Percentiles rank a stretch among this genome's conserved stretches.
phyloP scores from a whole-genome alignment of 2,888 invertebrate species.

The Eudasyphora cyanicolor region DNA sequence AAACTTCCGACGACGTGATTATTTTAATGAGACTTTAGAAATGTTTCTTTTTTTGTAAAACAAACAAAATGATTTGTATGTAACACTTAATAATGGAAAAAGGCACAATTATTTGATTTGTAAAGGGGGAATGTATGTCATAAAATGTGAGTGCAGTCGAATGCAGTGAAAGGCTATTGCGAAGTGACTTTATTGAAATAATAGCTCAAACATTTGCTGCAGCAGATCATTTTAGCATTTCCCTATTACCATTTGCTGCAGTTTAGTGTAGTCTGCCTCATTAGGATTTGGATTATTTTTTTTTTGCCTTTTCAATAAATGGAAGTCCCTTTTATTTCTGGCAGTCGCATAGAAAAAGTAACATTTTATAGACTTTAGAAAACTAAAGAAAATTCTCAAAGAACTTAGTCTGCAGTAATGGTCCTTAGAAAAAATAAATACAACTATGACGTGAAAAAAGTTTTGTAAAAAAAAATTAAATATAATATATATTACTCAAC shows the following conservation, averaged over 20 bases:
- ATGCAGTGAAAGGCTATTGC: not conserved
- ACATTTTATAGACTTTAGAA: not conserved
- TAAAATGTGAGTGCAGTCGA: no score
- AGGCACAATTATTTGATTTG: not conserved
- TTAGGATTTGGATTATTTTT: not conserved
- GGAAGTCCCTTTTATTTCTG: not conserved
- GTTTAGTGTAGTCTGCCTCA: not conserved
- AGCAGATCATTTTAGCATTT: no score
- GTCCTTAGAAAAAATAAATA: not conserved
- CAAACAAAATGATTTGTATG: no score
- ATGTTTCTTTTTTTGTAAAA: not conserved
- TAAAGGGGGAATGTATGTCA: conserved; percentile 19
- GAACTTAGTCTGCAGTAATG: conserved; percentile 1
- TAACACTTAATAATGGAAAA: no score
- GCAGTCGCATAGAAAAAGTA: not conserved
- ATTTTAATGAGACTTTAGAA: conserved; percentile 57
- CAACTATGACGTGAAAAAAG: no score
- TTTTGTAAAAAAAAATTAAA: no score
- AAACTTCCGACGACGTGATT: conserved; percentile 46
- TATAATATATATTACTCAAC: no score
- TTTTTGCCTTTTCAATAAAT: not conserved
- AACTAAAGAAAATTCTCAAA: no score
- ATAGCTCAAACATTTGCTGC: no score
- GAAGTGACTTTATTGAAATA: no score
- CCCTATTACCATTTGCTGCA: no score